Base-by-base conservation (phyloP, 1,140 invertebrate species). In the Drosophila sturtevanti region DNA sequence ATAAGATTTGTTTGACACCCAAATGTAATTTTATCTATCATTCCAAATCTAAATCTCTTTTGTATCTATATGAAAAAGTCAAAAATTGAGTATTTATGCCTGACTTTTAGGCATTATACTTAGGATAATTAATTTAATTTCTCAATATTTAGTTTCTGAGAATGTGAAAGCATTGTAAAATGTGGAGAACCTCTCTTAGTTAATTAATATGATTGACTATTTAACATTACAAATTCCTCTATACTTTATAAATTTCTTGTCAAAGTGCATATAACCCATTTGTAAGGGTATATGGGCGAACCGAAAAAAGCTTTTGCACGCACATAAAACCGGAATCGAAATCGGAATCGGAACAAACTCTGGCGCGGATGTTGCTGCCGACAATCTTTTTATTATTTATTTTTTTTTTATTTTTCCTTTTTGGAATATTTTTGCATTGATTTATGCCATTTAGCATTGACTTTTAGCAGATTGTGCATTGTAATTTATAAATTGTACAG, bases 271-370 rank as follows among this genome's bases (percentile, higher is more conserved):
- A 48, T 48, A 48, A 10, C 41, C 16, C 6, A 11, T 48, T 48
- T 21, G 9, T 9, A 5, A 48, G 41, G 16, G 41, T 48, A 48
- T 48, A 4, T 4, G 27, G 27, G 41, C 1, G 9, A 16, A 1
- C 41, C 7, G 18, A 48, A 67, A 79, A 72, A 76, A 79, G 73
- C 77, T 67, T 41, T 67, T 66, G 59, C 66, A 37, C 54, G 34
- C 56, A 73, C 37, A 66, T 68, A 81, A 77, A 77, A 85, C 21
- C 48, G 37, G 51, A 68, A 67, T 35, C 16, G 27, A 35, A 56
- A 56, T 56, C 34, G 58, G 21, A 38, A 77, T 72, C 64, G 69
- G 63, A 72, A 72, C 63, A 77, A 48, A 56, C 59, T 55, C 38
- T 60, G 22, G 41, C 16, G 63, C 64, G 63, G 55, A 67, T 67